Percentiles rank a stretch among this genome's conserved stretches.
Conservation (phyloP, 2,797 vertebrate genomes). For the Falco novaeseelandiae region DNA sequence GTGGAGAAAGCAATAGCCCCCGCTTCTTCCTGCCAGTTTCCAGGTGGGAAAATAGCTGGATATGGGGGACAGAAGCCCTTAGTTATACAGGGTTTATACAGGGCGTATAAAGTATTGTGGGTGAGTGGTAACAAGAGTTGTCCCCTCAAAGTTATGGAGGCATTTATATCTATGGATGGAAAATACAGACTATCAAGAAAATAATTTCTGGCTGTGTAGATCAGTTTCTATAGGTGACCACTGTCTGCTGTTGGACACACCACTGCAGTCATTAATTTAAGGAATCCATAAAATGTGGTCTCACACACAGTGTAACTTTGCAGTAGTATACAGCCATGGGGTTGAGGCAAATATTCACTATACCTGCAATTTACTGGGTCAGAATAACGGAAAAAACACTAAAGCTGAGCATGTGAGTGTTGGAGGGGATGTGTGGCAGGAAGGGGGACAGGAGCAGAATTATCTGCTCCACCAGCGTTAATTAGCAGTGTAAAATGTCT, state of each 20-base stretch:
- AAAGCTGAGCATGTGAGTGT: accelerated
- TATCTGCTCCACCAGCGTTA: background rate
- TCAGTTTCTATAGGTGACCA: background rate
- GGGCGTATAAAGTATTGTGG: accelerated
- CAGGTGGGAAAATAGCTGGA: background rate
- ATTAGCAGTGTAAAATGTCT: background rate
- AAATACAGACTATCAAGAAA: background rate
- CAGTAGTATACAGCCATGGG: background rate
- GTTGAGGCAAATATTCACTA: background rate
- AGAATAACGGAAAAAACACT: background rate
- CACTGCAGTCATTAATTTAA: background rate
- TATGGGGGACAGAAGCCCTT: background rate
- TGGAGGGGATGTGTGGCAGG: background rate
- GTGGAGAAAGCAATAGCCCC: background rate
- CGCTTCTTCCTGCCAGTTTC: background rate
- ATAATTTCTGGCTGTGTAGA: background rate
- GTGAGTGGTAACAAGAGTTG: background rate
- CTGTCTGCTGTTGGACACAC: background rate
- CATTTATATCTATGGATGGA: background rate
- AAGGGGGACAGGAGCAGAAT: background rate
- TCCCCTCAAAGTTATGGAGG: background rate
- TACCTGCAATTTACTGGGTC: background rate
- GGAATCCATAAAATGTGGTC: background rate
- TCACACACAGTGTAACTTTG: background rate
- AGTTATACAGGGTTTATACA: background rate